A percentile compares a stretch with the other conserved stretches of the same genome.
Evolutionary conservation across 2,113 vertebrate species (phyloP).

Genomic region (Geococcyx californianus): DNA sequence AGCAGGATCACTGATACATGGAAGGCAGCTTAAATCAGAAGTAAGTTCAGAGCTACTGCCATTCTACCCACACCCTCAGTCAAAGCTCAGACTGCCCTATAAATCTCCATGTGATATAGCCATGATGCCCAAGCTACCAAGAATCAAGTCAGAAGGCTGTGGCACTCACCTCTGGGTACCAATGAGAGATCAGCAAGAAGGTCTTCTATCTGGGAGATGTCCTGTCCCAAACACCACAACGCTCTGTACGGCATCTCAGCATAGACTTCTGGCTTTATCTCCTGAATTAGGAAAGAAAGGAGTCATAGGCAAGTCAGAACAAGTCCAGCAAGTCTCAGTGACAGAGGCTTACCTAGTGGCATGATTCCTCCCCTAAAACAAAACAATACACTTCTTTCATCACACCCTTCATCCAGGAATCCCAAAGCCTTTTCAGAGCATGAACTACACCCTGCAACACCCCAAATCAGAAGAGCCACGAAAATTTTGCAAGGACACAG

Average conservation of each 20-base stretch:
- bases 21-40: background rate
- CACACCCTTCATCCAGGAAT: conserved; percentile 70
- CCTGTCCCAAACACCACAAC: background rate
- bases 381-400: conserved; percentile 68
- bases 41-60: background rate
- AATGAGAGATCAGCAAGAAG: background rate
- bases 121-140: background rate
- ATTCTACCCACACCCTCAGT: background rate
- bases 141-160: background rate
- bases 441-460: conserved; percentile 70
- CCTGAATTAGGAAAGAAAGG: conserved; percentile 62
- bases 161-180: conserved; percentile 32
- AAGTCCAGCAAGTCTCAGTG: conserved; percentile 69
- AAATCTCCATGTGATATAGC: accelerated
- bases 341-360: conserved; percentile 64
- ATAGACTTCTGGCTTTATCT: conserved; percentile 67
- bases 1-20: background rate
- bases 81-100: background rate
- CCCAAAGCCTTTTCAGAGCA: conserved; percentile 50
- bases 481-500: conserved; percentile 42
- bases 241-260: conserved; percentile 38
- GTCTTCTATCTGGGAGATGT: background rate
- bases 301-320: conserved; percentile 68
- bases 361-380: conserved; percentile 70
- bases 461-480: conserved; percentile 45